Base-by-base conservation (phyloP, 2,888 invertebrate genomes). In the Rhagonycha lutea region DNA sequence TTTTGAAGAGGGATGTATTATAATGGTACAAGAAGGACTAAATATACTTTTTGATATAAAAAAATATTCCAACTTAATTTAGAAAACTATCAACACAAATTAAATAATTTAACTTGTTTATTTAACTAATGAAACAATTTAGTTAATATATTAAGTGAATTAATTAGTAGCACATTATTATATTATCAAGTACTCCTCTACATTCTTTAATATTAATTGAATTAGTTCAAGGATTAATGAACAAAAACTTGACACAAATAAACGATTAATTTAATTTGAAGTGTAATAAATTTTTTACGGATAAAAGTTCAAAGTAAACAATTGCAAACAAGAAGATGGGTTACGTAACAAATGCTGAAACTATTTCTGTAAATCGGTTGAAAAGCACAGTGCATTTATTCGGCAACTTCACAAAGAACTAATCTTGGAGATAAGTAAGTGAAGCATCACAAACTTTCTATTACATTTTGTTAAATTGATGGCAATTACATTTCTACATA, bases 1-100 rank as follows among this genome's bases (percentile, higher is more conserved):
- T 77, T 77, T 77, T 77, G 71, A 63, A 61, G 68, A 61, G 68
- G 67, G 65, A 73, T 69, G 28, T 24, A 14, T 9, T 72, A 32
- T 32, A 72, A 65, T 28, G 67, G 32, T 72, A 65, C 29, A 70
- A 62, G 61, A 70, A 70, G 29, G 47, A 47, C 47, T 47, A 47
- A 47, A 47, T 47, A 47, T 47, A 47, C 47, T 47, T 47, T n/a
- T 47, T 47, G n/a, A 47, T 47, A n/a, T 32, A 32, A 32, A 32
- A 32, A 32, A 12, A 47, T 47, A 47, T 47, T n/a, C 47, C 47
- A 47, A 47, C 47, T 2, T 47, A 47, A 47, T 47, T 47, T 47
- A n/a, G 47, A 47, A 47, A 47, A 47, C 47, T 47, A 47, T 47
- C 47, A 47, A 47, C 47, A 47, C n/a, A 47, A 47, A 47, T 47